Evolutionary conservation across 2,113 vertebrate species (phyloP), one percentile per base, ranked within the genome.

Genomic region (Hypocryptadius cinnamomeus): DNA sequence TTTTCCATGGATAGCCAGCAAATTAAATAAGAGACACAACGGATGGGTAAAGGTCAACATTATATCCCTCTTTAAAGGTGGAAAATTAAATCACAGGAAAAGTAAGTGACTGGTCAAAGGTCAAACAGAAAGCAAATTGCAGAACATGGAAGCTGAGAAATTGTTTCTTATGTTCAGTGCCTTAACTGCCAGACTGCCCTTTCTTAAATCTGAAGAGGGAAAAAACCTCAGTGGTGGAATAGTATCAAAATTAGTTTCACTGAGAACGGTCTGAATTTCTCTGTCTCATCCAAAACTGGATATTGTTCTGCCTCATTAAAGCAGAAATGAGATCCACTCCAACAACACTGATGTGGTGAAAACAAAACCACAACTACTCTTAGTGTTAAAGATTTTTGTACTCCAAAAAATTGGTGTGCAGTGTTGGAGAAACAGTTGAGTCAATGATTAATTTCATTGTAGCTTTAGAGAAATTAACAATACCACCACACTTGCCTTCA

Each of bases 21-120:
- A 81, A 84, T 70, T 88, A 84, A 79, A 76, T 53, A 39, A 63
- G 63, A 85, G 79, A 79, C 31, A 71, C 30, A 82, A 91, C 2
- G 42, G n/a, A 76, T 73, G 45, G 27, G 31, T 53, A 81, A 91
- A 91, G 61, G 61, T 85, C 74, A 87, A 47, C 24, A 45, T 71
- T 57, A 74, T 35, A 65, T 8, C 31, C 13, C n/a, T 87, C 85
- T 90, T 90, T 85, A 92, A 94, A 91, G 73, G 63, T 48, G 80
- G 65, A 89, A 87, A 93, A 95, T 61, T 76, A 71, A 90, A 87
- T 93, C 57, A 84, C 48, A 44, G 30, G 70, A 40, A 91, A 93
- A 84, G 79, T 47, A 78, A 73, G 47, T 51, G 39, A 78, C 24
- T 50, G 33, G 53, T 85, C 68, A 86, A 71, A 92, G 83, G 54